Base-by-base conservation (phyloP, 2,113 vertebrate species). In the Cheirogaleus medius region DNA sequence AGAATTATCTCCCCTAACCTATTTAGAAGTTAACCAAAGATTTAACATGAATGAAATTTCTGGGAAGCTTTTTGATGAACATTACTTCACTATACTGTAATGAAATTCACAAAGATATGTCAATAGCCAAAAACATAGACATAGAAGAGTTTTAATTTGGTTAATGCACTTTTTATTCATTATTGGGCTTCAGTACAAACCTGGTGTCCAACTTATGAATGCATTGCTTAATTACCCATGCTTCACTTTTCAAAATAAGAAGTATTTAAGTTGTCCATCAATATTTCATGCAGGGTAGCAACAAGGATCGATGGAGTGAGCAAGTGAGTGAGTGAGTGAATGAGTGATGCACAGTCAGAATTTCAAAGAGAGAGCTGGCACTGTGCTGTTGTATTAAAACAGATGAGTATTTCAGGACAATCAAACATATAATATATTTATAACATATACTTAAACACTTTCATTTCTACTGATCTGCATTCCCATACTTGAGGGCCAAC, bases 101-200 rank as follows among this genome's bases (percentile, higher is more conserved):
- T 98, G 97, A 97, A 98, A 98, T 98, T 95, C 97, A 98, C 96
- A 97, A 96, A 97, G 95, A 82, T 93, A 96, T 49, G 91, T 93
- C 98, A 92, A 96, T 93, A 97, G 93, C 95, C 97, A 98, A 96
- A 98, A 87, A 97, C 89, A 96, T 68, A 96, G 98, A 97, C 98
- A 97, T 56, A 83, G 80, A 32, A 81, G 96, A 97, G 97, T 98
- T 99, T 95, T 98, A 98, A 99, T 99, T 98, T 98, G 91, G 96
- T 98, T 99, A 99, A 98, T 98, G 98, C 87, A 98, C 97, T 98
- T 98, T 98, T 98, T 98, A 98, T 98, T 98, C 98, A 98, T 98
- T 98, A 98, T 78, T 97, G 98, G 97, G 90, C 91, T 95, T 98
- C 97, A 89, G 90, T 87, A 77, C 98, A 98, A 98, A 98, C 92